Evolutionary conservation across 1,140 invertebrate genomes (phyloP).

Genomic region (Neomicropteryx cornuta): DNA sequence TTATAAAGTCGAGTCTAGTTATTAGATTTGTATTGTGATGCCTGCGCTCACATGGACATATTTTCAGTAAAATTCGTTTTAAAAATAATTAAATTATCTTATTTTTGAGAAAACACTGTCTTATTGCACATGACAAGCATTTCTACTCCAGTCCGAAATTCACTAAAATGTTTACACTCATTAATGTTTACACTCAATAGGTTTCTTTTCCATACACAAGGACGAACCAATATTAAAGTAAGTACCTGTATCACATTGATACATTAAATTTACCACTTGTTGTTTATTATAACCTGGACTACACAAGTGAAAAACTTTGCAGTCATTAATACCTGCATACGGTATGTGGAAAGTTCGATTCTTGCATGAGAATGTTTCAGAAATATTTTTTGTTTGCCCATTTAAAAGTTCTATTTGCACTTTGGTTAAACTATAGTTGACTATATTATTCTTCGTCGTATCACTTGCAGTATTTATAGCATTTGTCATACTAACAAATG

Average conservation of each 20-base stretch:
- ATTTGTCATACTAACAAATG: constrained; percentile 10
- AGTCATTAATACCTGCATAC: constrained; percentile 14
- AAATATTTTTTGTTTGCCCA: constrained; percentile 10
- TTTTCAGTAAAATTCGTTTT: too few species aligned
- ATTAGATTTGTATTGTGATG: too few species aligned
- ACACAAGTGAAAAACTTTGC: constrained; percentile 16
- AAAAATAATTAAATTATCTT: too few species aligned
- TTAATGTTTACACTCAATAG: constrained; percentile 14
- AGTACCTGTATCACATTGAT: constrained; percentile 12
- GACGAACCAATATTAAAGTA: constrained; percentile 10
- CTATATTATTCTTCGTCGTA: constrained; percentile 2
- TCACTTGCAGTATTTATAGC: neutral
- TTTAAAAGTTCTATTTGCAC: constrained; percentile 12
- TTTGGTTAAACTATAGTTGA: constrained; percentile 9
- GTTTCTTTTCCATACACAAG: constrained; percentile 11
- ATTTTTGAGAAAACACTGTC: too few species aligned
- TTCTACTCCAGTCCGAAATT: too few species aligned
- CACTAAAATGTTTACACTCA: too few species aligned
- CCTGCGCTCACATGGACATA: too few species aligned
- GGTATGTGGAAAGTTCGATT: constrained; percentile 14
- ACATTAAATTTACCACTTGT: constrained; percentile 14
- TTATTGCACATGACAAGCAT: too few species aligned
- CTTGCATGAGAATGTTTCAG: constrained; percentile 11
- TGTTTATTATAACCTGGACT: constrained; percentile 8
- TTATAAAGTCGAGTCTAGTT: too few species aligned